Conservation (phyloP, 2,113 vertebrate genomes). For the Tragelaphus buxtoni region DNA sequence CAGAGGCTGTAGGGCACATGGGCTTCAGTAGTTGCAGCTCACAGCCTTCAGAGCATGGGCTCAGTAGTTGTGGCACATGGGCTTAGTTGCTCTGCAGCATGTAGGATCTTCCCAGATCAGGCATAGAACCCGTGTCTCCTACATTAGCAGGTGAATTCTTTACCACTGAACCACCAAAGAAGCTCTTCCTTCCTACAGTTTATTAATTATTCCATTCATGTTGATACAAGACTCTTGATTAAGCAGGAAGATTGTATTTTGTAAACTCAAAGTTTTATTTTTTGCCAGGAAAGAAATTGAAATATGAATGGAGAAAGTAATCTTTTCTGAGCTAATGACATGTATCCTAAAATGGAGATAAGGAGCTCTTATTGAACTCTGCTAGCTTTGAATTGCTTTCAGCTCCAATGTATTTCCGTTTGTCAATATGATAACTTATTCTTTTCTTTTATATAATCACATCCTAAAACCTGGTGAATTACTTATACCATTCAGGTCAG, state of each 20-base stretch:
- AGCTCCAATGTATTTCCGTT: conserved; percentile 38
- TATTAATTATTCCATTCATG: conserved; percentile 52
- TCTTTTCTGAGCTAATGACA: conserved; percentile 22
- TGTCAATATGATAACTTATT: not conserved
- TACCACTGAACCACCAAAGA: not conserved
- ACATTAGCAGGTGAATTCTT: not conserved
- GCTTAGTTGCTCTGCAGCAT: not conserved
- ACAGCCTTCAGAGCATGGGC: not conserved
- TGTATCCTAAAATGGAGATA: conserved; percentile 41
- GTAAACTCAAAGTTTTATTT: conserved; percentile 32
- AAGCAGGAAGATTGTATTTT: conserved; percentile 17
- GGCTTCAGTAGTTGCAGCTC: not conserved
- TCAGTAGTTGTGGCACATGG: not conserved
- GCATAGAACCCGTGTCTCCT: not conserved
- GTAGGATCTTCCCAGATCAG: not conserved
- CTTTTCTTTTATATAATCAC: conserved; percentile 43
- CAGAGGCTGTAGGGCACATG: not conserved
- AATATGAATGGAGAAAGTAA: conserved; percentile 55
- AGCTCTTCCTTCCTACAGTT: not conserved
- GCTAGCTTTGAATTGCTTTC: not conserved
- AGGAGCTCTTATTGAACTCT: conserved; percentile 49
- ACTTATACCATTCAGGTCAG: not conserved
- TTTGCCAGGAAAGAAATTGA: conserved; percentile 50
- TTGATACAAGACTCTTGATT: conserved; percentile 45
- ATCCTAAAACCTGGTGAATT: conserved; percentile 36